A percentile compares a stretch with the other conserved stretches of the same genome.
phyloP scores from a whole-genome alignment of 2,888 invertebrate species.

The Brachynemurus nebulosus region DNA sequence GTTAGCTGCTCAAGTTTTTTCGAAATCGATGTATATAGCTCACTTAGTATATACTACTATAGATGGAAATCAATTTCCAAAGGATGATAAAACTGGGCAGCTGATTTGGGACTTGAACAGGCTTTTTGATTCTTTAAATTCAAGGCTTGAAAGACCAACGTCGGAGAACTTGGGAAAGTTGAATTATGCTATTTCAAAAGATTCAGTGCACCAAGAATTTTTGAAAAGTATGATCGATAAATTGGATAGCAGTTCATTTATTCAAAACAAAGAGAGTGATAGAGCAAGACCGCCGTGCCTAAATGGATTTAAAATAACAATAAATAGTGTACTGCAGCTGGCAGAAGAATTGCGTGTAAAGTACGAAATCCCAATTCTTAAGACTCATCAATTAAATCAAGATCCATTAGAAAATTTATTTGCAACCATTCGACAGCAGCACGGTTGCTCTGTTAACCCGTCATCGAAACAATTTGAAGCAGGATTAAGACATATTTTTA shows the following conservation, averaged over 20 bases:
- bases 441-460: not conserved
- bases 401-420: conserved; percentile 1
- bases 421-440: not conserved
- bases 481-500: not conserved
- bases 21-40: not conserved
- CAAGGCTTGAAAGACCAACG: not conserved
- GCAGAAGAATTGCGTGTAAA: not conserved
- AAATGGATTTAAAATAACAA: not conserved
- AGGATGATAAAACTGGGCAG: not conserved
- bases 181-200: not conserved
- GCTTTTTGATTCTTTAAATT: not conserved
- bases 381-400: not conserved
- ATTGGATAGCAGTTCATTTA: not conserved
- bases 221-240: not conserved
- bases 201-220: not conserved
- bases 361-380: not conserved
- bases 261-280: not conserved
- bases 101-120: not conserved
- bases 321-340: not conserved
- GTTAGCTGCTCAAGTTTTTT: not conserved
- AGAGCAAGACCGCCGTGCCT: not conserved
- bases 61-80: not conserved
- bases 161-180: not conserved
- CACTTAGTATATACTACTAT: not conserved
- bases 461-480: conserved; percentile 1